Conservation (phyloP, 2,888 invertebrate species). For the Notodonta dromedarius region DNA sequence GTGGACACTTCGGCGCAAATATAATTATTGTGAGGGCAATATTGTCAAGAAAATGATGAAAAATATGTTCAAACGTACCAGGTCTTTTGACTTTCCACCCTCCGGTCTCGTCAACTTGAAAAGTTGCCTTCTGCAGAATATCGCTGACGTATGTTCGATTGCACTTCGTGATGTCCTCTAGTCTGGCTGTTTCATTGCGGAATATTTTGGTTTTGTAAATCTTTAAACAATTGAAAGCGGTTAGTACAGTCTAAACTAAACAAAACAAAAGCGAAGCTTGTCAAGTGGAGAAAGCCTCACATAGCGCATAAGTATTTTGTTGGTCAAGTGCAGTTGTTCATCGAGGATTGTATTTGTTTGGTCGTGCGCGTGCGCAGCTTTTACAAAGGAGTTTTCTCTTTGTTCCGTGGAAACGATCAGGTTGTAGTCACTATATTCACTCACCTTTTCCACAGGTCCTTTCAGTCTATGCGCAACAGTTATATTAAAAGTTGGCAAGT, state of each 20-base stretch:
- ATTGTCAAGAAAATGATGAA: too few species aligned
- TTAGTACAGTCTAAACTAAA: too few species aligned
- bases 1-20: too few species aligned
- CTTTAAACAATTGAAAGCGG: slow-evolving; percentile 7
- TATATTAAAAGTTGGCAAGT: slow-evolving; percentile 20
- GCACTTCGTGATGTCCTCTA: slow-evolving; percentile 10
- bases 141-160: slow-evolving; percentile 12
- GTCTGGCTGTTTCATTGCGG: slow-evolving; percentile 9
- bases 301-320: too few species aligned
- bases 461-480: slow-evolving; percentile 18
- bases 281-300: too few species aligned
- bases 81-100: background rate
- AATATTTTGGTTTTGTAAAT: slow-evolving; percentile 19
- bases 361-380: too few species aligned
- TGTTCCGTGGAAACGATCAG: too few species aligned
- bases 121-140: slow-evolving; percentile 14
- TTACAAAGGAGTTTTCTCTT: too few species aligned
- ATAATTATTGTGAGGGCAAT: too few species aligned
- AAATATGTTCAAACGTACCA: slow-evolving; percentile 7
- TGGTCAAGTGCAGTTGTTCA: too few species aligned
- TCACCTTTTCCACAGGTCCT: slow-evolving; percentile 15
- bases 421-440: background rate
- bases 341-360: too few species aligned
- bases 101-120: slow-evolving; percentile 15
- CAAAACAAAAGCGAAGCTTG: too few species aligned